A percentile compares a stretch with the other conserved stretches of the same genome.
Conservation (phyloP, 2,888 invertebrate species). For the Acrocyrtus sp. region DNA sequence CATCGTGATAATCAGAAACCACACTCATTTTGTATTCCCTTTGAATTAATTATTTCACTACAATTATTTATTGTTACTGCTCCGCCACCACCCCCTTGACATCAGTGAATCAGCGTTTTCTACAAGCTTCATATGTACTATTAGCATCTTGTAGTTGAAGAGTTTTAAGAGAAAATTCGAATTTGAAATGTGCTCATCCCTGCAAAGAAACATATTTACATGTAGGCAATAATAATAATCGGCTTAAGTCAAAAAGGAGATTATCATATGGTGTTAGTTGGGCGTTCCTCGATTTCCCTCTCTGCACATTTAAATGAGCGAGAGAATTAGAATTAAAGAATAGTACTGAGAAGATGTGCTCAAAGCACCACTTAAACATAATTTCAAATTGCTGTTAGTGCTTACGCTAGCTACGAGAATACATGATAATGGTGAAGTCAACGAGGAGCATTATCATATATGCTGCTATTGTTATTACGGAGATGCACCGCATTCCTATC, state of each 20-base stretch:
- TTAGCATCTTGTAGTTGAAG: neutral
- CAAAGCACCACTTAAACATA: neutral
- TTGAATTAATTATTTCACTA: slow-evolving; percentile 43
- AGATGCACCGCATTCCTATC: no score
- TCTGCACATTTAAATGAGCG: neutral
- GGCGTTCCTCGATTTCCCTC: slow-evolving; percentile 34
- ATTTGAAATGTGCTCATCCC: no score
- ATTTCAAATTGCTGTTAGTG: neutral
- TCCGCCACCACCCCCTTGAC: slow-evolving; percentile 16
- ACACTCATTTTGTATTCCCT: slow-evolving; percentile 9
- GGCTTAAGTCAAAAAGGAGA: slow-evolving; percentile 41
- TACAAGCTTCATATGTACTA: no score
- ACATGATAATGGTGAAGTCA: neutral
- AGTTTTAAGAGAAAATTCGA: no score
- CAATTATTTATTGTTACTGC: slow-evolving; percentile 25
- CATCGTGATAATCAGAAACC: neutral
- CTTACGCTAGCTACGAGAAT: no score
- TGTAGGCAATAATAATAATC: slow-evolving; percentile 21
- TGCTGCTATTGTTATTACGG: no score
- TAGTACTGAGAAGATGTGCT: neutral
- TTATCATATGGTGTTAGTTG: slow-evolving; percentile 30
- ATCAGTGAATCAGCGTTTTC: neutral
- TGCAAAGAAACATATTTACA: neutral
- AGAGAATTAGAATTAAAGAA: neutral
- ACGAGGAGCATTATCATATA: neutral